A percentile compares a stretch with the other conserved stretches of the same genome.
Conservation (phyloP, 1,140 invertebrate species). For the Papilio polytes region DNA sequence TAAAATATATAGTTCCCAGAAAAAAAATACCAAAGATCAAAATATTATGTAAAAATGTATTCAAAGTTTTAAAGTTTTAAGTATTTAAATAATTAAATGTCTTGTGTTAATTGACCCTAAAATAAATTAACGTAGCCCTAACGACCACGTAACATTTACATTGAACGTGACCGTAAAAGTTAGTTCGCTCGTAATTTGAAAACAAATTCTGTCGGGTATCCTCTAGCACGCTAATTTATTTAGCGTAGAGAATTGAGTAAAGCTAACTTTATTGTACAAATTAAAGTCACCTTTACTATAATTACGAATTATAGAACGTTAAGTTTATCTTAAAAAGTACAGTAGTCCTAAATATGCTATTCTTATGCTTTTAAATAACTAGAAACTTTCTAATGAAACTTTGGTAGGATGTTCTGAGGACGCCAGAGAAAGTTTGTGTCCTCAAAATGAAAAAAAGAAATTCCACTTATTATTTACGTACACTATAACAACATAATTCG, state of each 20-base stretch:
- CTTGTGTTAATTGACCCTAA: slow-evolving; percentile 28
- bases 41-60: background rate
- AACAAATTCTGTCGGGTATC: slow-evolving; percentile 31
- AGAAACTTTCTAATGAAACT: background rate
- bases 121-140: slow-evolving; percentile 28
- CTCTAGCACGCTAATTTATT: slow-evolving; percentile 35
- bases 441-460: too few relatives aligned
- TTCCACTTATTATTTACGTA: too few relatives aligned
- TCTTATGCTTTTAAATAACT: background rate
- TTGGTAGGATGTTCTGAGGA: background rate
- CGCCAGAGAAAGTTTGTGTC: background rate
- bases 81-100: slow-evolving; percentile 28
- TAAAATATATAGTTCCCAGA: background rate
- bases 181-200: slow-evolving; percentile 37
- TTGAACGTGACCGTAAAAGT: slow-evolving; percentile 30
- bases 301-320: background rate
- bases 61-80: background rate
- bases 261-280: slow-evolving; percentile 25
- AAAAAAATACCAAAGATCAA: background rate
- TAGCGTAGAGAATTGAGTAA: slow-evolving; percentile 26
- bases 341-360: too few relatives aligned
- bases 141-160: slow-evolving; percentile 26
- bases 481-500: too few relatives aligned
- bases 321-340: background rate
- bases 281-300: slow-evolving; percentile 8